Evolutionary conservation across 1,140 invertebrate genomes (phyloP).

Genomic region (Lepidotrigona ventralis): DNA sequence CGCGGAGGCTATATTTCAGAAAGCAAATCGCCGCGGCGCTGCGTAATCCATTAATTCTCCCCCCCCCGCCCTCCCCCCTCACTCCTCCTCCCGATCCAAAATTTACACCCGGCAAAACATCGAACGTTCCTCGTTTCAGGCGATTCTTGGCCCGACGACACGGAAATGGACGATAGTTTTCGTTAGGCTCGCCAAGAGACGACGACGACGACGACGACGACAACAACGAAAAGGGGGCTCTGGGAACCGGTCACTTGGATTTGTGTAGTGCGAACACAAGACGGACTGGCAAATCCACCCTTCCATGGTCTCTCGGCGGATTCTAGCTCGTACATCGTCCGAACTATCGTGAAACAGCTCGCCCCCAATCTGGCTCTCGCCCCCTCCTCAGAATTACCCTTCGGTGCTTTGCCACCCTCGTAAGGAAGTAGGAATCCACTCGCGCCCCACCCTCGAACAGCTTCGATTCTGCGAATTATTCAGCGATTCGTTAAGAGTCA

Average conservation of each 20-base stretch:
- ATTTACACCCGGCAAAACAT: slow-evolving; percentile 28
- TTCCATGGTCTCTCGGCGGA: slow-evolving; percentile 78
- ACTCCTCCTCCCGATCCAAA: neutral
- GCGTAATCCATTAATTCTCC: neutral
- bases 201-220: slow-evolving; percentile 15
- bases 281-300: slow-evolving; percentile 79
- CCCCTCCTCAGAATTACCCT: slow-evolving; percentile 58
- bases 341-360: slow-evolving; percentile 77
- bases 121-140: neutral
- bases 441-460: slow-evolving; percentile 38
- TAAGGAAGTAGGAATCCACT: slow-evolving; percentile 56
- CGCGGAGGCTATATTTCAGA: neutral
- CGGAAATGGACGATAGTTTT: slow-evolving; percentile 39
- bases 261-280: slow-evolving; percentile 79
- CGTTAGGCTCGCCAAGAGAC: slow-evolving; percentile 55
- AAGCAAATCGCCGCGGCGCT: neutral
- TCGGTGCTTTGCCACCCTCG: slow-evolving; percentile 61
- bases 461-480: slow-evolving; percentile 67
- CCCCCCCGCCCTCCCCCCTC: too few species aligned
- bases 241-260: slow-evolving; percentile 76
- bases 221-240: slow-evolving; percentile 31
- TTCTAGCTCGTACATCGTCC: slow-evolving; percentile 77
- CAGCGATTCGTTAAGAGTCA: slow-evolving; percentile 46
- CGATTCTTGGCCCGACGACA: slow-evolving; percentile 51
- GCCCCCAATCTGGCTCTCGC: slow-evolving; percentile 36